phyloP scores from a whole-genome alignment of 2,113 vertebrate species.

The Zapornia atra region DNA sequence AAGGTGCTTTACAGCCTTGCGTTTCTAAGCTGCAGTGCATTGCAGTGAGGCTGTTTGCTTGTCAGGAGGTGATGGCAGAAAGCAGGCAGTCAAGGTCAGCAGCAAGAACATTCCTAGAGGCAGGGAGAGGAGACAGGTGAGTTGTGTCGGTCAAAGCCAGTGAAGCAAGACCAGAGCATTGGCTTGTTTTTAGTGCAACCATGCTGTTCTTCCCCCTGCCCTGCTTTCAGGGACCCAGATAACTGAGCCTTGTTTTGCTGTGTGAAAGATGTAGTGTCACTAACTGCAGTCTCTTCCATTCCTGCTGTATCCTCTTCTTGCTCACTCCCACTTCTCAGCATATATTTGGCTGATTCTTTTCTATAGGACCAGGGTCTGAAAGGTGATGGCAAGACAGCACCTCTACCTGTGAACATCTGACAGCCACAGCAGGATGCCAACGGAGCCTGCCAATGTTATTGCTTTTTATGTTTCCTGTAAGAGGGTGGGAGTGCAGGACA shows the following conservation, averaged over 20 bases:
- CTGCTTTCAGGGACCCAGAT: background rate
- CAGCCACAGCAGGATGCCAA: background rate
- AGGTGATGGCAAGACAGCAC: background rate
- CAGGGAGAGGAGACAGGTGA: background rate
- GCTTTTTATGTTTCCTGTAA: conserved; percentile 60
- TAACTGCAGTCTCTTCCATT: background rate
- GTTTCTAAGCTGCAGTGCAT: background rate
- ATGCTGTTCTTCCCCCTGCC: background rate
- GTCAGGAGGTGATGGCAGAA: background rate
- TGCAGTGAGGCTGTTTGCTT: background rate
- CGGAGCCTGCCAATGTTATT: background rate
- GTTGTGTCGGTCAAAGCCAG: background rate
- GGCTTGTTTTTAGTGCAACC: background rate
- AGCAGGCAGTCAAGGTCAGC: conserved; percentile 25
- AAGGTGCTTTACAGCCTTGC: too few species aligned
- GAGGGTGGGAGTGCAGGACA: conserved; percentile 51
- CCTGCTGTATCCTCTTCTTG: background rate
- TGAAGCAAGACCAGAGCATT: background rate
- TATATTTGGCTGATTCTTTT: background rate
- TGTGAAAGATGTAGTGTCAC: background rate
- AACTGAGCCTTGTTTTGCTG: background rate
- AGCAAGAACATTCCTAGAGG: background rate
- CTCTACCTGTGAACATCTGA: background rate
- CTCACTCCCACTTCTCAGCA: background rate
- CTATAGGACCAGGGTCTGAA: background rate